Evolutionary conservation across 2,113 vertebrate species (phyloP), one percentile per base, ranked within the genome.

Genomic region (Tilapia sparmanii): DNA sequence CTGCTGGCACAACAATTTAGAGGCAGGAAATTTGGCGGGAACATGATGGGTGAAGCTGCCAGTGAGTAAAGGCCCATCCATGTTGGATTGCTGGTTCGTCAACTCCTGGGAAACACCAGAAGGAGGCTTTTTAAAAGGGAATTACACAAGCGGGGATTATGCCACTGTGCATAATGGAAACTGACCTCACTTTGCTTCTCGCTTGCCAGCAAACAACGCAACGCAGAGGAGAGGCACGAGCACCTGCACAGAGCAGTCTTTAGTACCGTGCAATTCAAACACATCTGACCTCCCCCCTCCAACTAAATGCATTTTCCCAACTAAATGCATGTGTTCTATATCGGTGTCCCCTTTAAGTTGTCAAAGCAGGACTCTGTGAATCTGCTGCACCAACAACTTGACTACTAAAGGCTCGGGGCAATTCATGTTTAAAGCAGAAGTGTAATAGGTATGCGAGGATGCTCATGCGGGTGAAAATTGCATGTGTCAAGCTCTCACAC

Each of bases 131-230:
- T 83, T 78, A 92, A 66, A 94, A 88, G 71, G 93, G 89, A 94
- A 93, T 95, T 93, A 91, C 87, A 91, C 89, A 94, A 92, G 84
- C 9, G 1, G 82, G 93, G 93, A 95, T 95, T 94, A 95, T 90
- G 87, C 83, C 84, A 86, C 90, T 61, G 81, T 80, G 87, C 86
- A 91, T 95, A 94, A 94, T 95, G 93, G 90, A 95, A 92, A 91
- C 82, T 90, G 93, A 95, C 92, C 94, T 94, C 71, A 45, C 91
- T 92, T 87, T 89, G 83, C 85, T 88, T 87, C 45, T 82, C 10
- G 38, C 86, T 86, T 6, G 90, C 87, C 87, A 89, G 35, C 54
- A 53, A 90, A 89, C 86, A 93, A 91, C 90, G 47, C 88, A 22
- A 87, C n/a, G 29, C 26, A 45, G 86, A 13, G n/a, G 52, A 53